These are phyloP conservation scores for Eilema griseolum DNA, from an alignment of 2,888 invertebrate genomes.

Conservation along the genomic window DNA sequence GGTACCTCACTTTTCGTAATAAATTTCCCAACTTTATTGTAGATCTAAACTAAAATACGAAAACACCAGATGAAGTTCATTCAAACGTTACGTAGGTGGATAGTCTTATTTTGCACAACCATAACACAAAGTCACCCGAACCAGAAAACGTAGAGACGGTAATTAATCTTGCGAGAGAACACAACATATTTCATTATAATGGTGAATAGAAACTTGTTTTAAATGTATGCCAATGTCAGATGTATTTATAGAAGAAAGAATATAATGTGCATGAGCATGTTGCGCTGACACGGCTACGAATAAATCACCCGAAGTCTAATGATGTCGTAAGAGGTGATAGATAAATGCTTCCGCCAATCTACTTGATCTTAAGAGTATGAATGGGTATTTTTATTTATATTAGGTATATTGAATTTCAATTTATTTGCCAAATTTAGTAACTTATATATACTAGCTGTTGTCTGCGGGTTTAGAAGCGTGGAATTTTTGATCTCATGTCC, in stretches of 20 bases:
- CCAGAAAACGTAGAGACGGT: conserved; percentile 51
- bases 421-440: conserved; percentile 4
- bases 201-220: conserved; percentile 59
- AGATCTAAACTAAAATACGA: conserved; percentile 24
- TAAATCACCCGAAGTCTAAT: conserved; percentile 20
- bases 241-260: conserved; percentile 57
- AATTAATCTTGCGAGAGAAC: conserved; percentile 65
- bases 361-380: conserved; percentile 16
- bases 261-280: conserved; percentile 41
- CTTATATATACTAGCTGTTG: background rate
- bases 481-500: too few relatives aligned
- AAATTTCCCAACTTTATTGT: conserved; percentile 16
- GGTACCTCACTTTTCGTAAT: conserved; percentile 12
- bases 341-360: conserved; percentile 20
- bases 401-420: conserved; percentile 9
- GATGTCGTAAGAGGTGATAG: conserved; percentile 24
- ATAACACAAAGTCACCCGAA: conserved; percentile 45
- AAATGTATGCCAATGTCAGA: conserved; percentile 70
- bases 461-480: too few relatives aligned
- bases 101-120: conserved; percentile 53
- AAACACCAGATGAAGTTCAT: conserved; percentile 40
- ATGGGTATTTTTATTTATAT: conserved; percentile 14
- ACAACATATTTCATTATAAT: conserved; percentile 62
- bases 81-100: conserved; percentile 48
- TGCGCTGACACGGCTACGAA: conserved; percentile 16